Percentiles rank a stretch among this genome's conserved stretches.
These are phyloP conservation scores for Neolamprologus cancellatus DNA, from an alignment of 2,113 vertebrate genomes.

Conservation along the genomic window DNA sequence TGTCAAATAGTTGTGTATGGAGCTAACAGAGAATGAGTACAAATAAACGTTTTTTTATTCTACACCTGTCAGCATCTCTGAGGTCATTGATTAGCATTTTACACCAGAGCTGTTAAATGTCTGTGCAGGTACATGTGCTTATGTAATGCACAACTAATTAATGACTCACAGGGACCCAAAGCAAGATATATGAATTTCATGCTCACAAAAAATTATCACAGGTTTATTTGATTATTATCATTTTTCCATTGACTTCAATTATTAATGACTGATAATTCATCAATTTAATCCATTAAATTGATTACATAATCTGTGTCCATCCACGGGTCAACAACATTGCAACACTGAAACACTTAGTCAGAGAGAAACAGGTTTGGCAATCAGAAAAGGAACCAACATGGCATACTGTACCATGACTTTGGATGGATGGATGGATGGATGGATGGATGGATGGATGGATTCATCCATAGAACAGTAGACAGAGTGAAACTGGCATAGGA, in stretches of 20 bases:
- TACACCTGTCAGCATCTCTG: background rate
- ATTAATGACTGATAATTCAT: background rate
- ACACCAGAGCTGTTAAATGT: background rate
- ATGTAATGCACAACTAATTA: background rate
- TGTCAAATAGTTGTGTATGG: background rate
- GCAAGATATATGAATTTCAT: background rate
- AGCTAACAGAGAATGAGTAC: background rate
- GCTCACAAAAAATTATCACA: background rate
- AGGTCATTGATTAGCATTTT: background rate
- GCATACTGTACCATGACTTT: background rate
- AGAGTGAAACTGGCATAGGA: background rate
- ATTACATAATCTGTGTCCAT: background rate
- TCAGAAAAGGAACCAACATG: background rate
- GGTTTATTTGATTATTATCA: background rate
- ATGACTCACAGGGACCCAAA: rapidly evolving
- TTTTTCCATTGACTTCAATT: background rate
- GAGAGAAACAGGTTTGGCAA: background rate
- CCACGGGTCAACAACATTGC: background rate
- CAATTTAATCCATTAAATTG: background rate
- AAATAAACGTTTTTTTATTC: background rate
- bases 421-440: too few relatives aligned
- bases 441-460: background rate
- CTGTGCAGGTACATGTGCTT: background rate
- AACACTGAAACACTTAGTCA: background rate
- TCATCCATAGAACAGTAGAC: background rate